A percentile compares a stretch with the other conserved stretches of the same genome.
Conservation (phyloP, 2,113 vertebrate species). For the Noctilio leporinus region DNA sequence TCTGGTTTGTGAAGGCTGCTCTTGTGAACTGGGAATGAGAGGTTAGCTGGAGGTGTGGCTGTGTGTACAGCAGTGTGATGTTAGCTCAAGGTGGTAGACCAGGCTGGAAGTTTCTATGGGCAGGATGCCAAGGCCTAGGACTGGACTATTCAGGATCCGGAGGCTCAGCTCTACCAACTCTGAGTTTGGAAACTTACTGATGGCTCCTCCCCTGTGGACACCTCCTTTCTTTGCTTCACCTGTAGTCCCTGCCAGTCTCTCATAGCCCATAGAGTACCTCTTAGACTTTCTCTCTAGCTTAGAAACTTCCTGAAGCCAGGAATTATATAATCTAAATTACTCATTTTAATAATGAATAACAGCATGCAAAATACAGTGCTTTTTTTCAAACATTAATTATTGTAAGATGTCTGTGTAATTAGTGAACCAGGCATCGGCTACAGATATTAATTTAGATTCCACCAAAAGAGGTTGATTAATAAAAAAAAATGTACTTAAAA, state of each 20-base stretch:
- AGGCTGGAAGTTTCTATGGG: background rate
- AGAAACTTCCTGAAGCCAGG: background rate
- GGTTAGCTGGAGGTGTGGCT: background rate
- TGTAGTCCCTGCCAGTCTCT: background rate
- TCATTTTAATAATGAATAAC: slow-evolving; percentile 20
- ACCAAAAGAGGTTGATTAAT: slow-evolving; percentile 8
- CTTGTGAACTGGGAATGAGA: background rate
- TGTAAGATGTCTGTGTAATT: slow-evolving; percentile 1
- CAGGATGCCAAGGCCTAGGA: background rate
- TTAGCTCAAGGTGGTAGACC: background rate
- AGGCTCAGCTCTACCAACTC: background rate
- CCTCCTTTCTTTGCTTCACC: background rate
- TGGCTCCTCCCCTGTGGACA: background rate
- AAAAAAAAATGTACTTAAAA: too few relatives aligned
- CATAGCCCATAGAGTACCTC: background rate
- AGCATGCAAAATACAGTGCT: slow-evolving; percentile 14
- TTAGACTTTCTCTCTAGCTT: background rate
- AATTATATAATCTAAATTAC: background rate
- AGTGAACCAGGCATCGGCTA: background rate
- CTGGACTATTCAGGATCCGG: background rate
- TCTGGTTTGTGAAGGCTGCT: background rate
- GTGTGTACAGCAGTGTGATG: background rate
- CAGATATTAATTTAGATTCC: slow-evolving; percentile 24
- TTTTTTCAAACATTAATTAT: slow-evolving; percentile 30
- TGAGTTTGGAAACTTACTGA: background rate